Evolutionary conservation across 2,888 invertebrate genomes (phyloP).

Genomic region (Ornithoptera priamus): DNA sequence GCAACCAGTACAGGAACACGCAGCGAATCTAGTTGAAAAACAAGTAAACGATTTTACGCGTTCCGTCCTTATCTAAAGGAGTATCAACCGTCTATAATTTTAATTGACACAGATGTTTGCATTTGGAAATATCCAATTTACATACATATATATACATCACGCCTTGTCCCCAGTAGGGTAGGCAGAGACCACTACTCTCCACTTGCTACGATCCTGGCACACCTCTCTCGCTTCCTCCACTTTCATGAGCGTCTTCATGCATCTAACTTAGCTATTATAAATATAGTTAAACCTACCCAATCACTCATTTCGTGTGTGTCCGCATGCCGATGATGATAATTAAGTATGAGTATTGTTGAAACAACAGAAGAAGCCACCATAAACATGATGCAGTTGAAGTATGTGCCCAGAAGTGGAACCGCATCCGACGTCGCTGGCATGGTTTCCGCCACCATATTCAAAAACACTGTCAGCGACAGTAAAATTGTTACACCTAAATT

Average conservation of each 20-base stretch:
- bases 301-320: conserved; percentile 98
- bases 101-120: no score
- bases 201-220: no score
- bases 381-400: conserved; percentile 99
- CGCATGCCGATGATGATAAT: conserved; percentile 98
- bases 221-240: no score
- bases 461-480: conserved; percentile 97
- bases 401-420: conserved; percentile 93
- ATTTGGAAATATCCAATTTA: not conserved
- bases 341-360: conserved; percentile 97
- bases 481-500: conserved; percentile 94
- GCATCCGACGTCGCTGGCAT: conserved; percentile 99
- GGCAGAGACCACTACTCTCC: no score
- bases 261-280: not conserved
- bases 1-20: conserved; percentile 98
- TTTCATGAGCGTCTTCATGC: not conserved
- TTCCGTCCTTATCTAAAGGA: not conserved
- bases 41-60: not conserved
- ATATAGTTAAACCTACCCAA: conserved; percentile 87
- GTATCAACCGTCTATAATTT: no score
- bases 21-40: conserved; percentile 85
- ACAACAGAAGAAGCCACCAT: conserved; percentile 99
- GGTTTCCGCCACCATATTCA: conserved; percentile 98
- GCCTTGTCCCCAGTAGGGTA: no score
- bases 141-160: no score